phyloP scores from a whole-genome alignment of 2,888 invertebrate genomes.

The Chironomus riparius region DNA sequence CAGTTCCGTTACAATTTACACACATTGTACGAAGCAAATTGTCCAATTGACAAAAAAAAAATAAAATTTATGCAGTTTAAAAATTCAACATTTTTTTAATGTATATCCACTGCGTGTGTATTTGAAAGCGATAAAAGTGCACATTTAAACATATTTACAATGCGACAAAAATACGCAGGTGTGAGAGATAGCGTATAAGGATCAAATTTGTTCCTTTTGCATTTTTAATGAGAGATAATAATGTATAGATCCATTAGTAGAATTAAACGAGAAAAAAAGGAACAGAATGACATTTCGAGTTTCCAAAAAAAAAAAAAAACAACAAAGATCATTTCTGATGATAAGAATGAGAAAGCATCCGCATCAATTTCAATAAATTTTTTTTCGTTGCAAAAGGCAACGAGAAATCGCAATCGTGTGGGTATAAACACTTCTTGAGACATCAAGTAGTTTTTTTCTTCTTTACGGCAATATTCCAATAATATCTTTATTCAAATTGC shows the following conservation, averaged over 20 bases:
- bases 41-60: neutral
- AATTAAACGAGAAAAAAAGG: neutral
- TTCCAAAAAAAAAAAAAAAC: neutral
- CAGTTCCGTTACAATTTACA: neutral
- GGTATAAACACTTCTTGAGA: conserved; percentile 3
- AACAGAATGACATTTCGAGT: neutral
- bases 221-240: neutral
- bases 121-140: neutral
- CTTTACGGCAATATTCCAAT: neutral
- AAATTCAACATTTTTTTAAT: neutral
- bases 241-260: neutral
- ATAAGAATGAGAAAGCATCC: neutral
- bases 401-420: neutral
- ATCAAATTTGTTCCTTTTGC: neutral
- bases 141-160: no score
- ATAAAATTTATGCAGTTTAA: neutral
- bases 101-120: neutral
- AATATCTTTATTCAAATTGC: conserved; percentile 27
- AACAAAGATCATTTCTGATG: neutral
- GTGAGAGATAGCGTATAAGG: neutral
- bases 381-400: neutral
- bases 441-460: neutral
- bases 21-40: neutral
- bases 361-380: conserved; percentile 7
- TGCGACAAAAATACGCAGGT: neutral